Evolutionary conservation across 2,797 vertebrate species (phyloP), one percentile per base, ranked within the genome.

Genomic region (Poeciliopsis infans): DNA sequence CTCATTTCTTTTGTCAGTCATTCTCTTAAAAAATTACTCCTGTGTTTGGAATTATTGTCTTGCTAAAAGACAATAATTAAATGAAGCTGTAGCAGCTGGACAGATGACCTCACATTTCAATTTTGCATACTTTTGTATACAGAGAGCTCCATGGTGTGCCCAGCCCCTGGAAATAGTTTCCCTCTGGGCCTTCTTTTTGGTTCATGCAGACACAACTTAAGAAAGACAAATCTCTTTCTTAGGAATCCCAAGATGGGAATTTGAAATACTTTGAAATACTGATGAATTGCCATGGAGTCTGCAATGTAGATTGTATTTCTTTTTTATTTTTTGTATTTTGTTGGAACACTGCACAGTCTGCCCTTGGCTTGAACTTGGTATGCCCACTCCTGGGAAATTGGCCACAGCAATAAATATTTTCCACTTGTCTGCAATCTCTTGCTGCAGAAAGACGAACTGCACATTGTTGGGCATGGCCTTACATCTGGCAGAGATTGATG

Each of bases 401-500:
- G 39, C 53, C 16, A 10, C 15, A 43, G 25, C 20, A n/a, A 18
- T 20, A 59, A 59, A 75, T 45, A 57, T 59, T 75, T 41, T 59
- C 39, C 73, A 75, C 39, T 59, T 59, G 73, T 59, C 53, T 59
- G 53, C 31, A 59, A 43, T 57, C 39, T 59, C 25, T 75, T 8
- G n/a, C 53, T 45, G 53, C 39, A 59, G 53, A 75, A 59, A n/a
- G 51, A 20, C 11, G 53, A 55, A 59, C 25, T 43, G 23, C 41
- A 57, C 53, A 57, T 75, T 59, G 73, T 59, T 20, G 53, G 25
- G 41, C n/a, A 18, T 31, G 53, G n/a, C 53, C 53, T 59, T 20
- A 43, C 39, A 41, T 7, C 28, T 28, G 53, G 73, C n/a, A 45
- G 39, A 75, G 53, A 31, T 75, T 43, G 53, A 59, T 59, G 53